Base-by-base conservation (phyloP, 2,797 vertebrate genomes). In the Micrastur ruficollis region DNA sequence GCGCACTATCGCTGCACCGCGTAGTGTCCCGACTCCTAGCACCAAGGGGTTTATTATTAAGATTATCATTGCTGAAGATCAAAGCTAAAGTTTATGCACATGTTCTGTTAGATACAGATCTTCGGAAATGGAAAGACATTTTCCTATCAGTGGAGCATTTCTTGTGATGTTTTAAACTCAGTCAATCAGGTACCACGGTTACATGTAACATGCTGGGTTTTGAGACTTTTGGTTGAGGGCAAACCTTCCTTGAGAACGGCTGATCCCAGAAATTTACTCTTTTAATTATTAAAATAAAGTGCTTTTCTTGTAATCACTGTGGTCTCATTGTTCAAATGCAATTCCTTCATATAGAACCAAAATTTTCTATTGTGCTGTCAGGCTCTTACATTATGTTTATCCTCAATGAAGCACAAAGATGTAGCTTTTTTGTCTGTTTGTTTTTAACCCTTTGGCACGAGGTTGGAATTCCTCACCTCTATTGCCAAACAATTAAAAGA, bases 41-140 rank as follows among this genome's bases (percentile, higher is more conserved):
- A 98, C 98, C 98, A 98, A 98, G 94, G 97, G 98, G 97, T 96
- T 98, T 97, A 97, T 98, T 96, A 96, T 98, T 97, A 97, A 98
- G 98, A 97, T 98, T 98, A 97, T 97, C 97, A 97, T 92, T 96
- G 94, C 95, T 97, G 96, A 90, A 97, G 97, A 97, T 95, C 96
- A 90, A 96, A 97, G 95, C 97, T 97, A 87, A 97, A 93, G 97
- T 97, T 93, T 96, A 97, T 95, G 96, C 96, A 96, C 96, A 86
- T 21, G 44, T 86, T 96, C 97, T 95, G 70, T 80, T 93, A 96
- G 95, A 95, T 82, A 95, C 95, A 90, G 96, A 93, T 87, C 97
- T 91, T 96, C 20, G 27, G 93, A 92, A 81, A 53, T 36, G 90
- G 96, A 95, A 97, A 93, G 90, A 78, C 55, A 2, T 71, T 96